A percentile compares a stretch with the other conserved stretches of the same genome.
These are phyloP conservation scores for Lasioglossum vierecki DNA, from an alignment of 2,888 invertebrate genomes.

Conservation along the genomic window DNA sequence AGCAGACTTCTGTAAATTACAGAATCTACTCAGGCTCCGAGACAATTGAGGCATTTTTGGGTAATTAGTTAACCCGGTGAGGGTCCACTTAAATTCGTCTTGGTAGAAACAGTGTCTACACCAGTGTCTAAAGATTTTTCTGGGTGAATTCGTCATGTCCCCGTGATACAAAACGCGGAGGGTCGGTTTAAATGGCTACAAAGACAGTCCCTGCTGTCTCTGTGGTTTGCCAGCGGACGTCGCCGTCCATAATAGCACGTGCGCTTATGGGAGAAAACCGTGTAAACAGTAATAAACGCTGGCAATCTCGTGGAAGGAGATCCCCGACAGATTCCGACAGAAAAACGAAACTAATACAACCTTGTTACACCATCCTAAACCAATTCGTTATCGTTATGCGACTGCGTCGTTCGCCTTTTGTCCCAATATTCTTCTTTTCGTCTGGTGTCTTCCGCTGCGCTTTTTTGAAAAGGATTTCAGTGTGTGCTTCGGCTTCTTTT, in stretches of 20 bases:
- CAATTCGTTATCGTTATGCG: constrained; percentile 58
- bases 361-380: constrained; percentile 42
- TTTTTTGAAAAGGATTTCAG: constrained; percentile 35
- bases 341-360: constrained; percentile 30
- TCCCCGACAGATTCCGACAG: constrained; percentile 17
- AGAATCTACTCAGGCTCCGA: constrained; percentile 21
- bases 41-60: constrained; percentile 73
- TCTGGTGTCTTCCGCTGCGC: neutral
- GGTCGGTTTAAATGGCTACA: constrained; percentile 22
- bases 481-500: constrained; percentile 19
- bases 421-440: neutral
- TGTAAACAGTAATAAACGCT: constrained; percentile 43
- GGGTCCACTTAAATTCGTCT: constrained; percentile 20
- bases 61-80: constrained; percentile 65
- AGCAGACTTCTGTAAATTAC: constrained; percentile 53
- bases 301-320: constrained; percentile 21
- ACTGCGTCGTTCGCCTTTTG: constrained; percentile 41
- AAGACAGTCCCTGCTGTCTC: neutral
- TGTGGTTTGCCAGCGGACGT: constrained; percentile 39
- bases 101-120: neutral
- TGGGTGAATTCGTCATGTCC: constrained; percentile 18
- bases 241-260: neutral
- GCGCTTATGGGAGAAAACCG: neutral
- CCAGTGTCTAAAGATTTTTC: constrained; percentile 32
- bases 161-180: constrained; percentile 24